Percentiles rank a stretch among this genome's conserved stretches.
Conservation (phyloP, 2,797 vertebrate genomes). For the Pelodytes ibericus region DNA sequence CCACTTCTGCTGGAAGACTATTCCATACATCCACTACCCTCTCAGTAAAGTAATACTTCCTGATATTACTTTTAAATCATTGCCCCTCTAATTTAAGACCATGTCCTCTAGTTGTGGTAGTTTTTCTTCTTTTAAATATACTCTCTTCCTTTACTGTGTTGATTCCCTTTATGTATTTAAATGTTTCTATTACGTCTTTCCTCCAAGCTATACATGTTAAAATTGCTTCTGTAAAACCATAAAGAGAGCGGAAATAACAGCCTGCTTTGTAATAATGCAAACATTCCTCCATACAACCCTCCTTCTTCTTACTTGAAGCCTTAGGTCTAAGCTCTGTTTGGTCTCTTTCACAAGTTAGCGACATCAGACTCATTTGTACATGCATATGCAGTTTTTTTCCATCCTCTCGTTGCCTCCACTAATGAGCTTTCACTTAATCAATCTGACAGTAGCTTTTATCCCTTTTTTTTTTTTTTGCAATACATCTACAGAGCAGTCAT, state of each 20-base stretch:
- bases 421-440: slow-evolving; percentile 82
- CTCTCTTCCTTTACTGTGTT: no score
- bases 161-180: no score
- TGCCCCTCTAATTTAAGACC: no score
- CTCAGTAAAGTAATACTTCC: no score
- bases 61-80: no score
- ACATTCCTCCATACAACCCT: slow-evolving; percentile 60
- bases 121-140: no score
- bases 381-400: slow-evolving; percentile 77
- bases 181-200: no score
- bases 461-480: slow-evolving; percentile 52
- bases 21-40: no score
- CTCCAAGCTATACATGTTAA: no score
- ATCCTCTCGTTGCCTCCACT: slow-evolving; percentile 75
- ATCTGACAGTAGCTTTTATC: slow-evolving; percentile 77
- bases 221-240: no score
- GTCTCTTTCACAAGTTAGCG: slow-evolving; percentile 72
- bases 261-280: slow-evolving; percentile 55
- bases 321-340: slow-evolving; percentile 67
- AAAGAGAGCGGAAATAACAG: slow-evolving; percentile 36
- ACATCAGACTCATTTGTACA: slow-evolving; percentile 78
- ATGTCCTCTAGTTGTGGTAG: no score
- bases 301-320: slow-evolving; percentile 65
- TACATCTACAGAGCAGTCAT: slow-evolving; percentile 71
- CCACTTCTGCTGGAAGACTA: no score